Base-by-base conservation (phyloP, 2,888 invertebrate genomes). In the Nysson spinosus region DNA sequence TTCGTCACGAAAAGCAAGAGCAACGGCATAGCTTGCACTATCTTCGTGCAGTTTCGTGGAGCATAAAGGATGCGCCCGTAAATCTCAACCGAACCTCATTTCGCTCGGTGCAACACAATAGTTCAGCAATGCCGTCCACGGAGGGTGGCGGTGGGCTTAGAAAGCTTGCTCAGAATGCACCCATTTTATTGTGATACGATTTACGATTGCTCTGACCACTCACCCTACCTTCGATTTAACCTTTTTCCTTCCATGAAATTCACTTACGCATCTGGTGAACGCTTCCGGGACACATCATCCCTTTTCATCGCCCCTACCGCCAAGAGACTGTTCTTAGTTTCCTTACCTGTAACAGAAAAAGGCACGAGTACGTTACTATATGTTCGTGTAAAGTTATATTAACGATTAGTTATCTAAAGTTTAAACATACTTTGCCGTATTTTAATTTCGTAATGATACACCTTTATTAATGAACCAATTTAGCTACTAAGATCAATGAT, bases 31-130 rank as follows among this genome's bases (percentile, higher is more conserved):
- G 17, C 24, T 16, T 44, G 12, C 32, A 24, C 30, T 55, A 66
- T 61, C 66, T 64, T 69, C 60, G 56, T 32, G 55, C 57, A 64
- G 70, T 70, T 68, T 73, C 68, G 68, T 64, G 54, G 20, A 44
- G 66, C 54, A 77, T 77, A 78, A 72, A 76, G 72, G 68, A 70
- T 68, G 67, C 69, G 63, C 54, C 68, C 72, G 74, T 78, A 78
- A 80, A 79, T 80, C 75, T 77, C 64, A 30, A 52, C 64, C 60
- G 75, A 74, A 80, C 73, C 79, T 83, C 82, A 81, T 83, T 83
- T 81, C 75, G 72, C 70, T n/a, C 71, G 64, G 60, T 65, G 72
- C 73, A 77, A 78, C 75, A 80, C 81, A 83, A 83, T 82, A 83
- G 78, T 81, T 70, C 63, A 62, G 30, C 57, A 63, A 67, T 51